Evolutionary conservation across 2,113 vertebrate genomes (phyloP).

Genomic region (Tautogolabrus adspersus): DNA sequence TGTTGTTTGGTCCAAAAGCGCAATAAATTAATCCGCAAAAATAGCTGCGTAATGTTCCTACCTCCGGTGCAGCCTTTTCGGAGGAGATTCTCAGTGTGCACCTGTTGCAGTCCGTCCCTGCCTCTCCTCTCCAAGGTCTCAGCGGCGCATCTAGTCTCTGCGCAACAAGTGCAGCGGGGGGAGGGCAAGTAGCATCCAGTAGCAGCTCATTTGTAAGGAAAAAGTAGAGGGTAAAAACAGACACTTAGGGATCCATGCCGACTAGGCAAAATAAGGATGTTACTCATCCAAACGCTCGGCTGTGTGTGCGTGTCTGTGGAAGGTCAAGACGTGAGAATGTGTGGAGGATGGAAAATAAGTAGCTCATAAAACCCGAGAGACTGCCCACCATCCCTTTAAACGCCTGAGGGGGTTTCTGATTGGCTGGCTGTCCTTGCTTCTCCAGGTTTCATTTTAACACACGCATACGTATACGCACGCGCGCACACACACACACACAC

Average conservation of each 20-base stretch:
- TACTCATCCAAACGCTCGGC: not conserved
- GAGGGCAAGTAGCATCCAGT: slow-evolving; percentile 46
- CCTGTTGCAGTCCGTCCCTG: slow-evolving; percentile 75
- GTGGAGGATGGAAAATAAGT: slow-evolving; percentile 51
- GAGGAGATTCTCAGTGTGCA: slow-evolving; percentile 63
- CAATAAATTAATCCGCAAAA: not conserved
- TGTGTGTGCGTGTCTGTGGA: not conserved
- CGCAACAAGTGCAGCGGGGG: slow-evolving; percentile 78
- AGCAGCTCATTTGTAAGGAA: slow-evolving; percentile 24
- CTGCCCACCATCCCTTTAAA: slow-evolving; percentile 73
- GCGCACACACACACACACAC: too few species aligned
- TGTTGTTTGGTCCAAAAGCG: not conserved
- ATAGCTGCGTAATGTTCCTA: slow-evolving; percentile 34
- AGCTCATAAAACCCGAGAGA: slow-evolving; percentile 61
- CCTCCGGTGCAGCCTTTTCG: slow-evolving; percentile 34
- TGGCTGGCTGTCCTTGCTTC: slow-evolving; percentile 52
- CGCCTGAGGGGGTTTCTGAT: slow-evolving; percentile 58
- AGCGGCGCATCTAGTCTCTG: slow-evolving; percentile 64
- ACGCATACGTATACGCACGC: not conserved
- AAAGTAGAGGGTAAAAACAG: not conserved
- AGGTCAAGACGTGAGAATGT: slow-evolving; percentile 38
- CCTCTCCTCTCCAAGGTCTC: slow-evolving; percentile 67
- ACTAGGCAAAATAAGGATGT: not conserved
- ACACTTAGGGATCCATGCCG: slow-evolving; percentile 43
- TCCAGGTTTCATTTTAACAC: slow-evolving; percentile 32